These are phyloP conservation scores for Sardina pilchardus DNA, from an alignment of 2,113 vertebrate species.

Conservation along the genomic window DNA sequence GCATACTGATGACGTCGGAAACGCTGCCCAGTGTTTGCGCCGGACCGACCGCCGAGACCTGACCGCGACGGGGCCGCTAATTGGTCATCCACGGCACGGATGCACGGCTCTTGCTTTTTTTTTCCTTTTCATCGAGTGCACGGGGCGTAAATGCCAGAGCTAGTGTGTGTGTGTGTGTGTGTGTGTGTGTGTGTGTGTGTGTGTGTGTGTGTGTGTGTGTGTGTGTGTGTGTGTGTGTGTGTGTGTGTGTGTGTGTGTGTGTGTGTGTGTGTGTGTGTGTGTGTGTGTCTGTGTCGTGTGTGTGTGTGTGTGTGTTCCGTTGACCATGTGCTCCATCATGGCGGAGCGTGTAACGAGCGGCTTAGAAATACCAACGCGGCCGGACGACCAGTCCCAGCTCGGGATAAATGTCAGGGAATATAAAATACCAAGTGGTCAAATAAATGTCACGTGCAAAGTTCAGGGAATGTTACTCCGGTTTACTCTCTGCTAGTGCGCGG, in stretches of 20 bases:
- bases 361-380: conserved; percentile 16
- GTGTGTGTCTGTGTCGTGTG: neutral
- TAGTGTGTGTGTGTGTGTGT: conserved; percentile 1
- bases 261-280: neutral
- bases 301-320: conserved; percentile 44
- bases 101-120: conserved; percentile 45
- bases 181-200: neutral
- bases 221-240: too few relatives aligned
- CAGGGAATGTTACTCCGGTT: neutral
- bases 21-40: conserved; percentile 63
- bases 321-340: conserved; percentile 13
- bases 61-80: conserved; percentile 67
- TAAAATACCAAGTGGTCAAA: conserved; percentile 24
- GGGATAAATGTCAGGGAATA: conserved; percentile 20
- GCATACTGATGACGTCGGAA: conserved; percentile 75
- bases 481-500: neutral
- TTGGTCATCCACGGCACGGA: conserved; percentile 57
- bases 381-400: neutral
- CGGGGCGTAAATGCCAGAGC: neutral
- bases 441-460: conserved; percentile 6
- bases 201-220: neutral
- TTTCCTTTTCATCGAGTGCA: neutral
- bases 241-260: neutral
- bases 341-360: neutral
- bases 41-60: conserved; percentile 59